Evolutionary conservation across 2,888 invertebrate genomes (phyloP).

Genomic region (Standfussiana lucernea): DNA sequence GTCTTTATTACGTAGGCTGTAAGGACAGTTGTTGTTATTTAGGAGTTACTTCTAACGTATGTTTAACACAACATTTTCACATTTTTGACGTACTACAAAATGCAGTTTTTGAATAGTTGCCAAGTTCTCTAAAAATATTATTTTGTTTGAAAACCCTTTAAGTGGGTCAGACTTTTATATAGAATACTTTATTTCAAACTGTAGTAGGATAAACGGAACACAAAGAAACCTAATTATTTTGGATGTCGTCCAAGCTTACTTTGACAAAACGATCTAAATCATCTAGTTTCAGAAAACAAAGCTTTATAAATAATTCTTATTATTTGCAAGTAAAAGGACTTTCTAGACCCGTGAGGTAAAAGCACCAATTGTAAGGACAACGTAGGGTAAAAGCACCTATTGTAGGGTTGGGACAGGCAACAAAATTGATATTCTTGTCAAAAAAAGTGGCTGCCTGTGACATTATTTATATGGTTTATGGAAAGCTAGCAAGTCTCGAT

Average conservation of each 20-base stretch:
- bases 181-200: slow-evolving; percentile 29
- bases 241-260: slow-evolving; percentile 18
- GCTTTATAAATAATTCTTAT: slow-evolving; percentile 9
- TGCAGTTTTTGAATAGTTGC: slow-evolving; percentile 60
- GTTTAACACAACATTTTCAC: background rate
- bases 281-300: background rate
- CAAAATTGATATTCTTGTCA: background rate
- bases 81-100: slow-evolving; percentile 37
- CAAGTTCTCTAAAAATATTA: slow-evolving; percentile 53
- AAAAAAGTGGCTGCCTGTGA: slow-evolving; percentile 11
- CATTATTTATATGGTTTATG: slow-evolving; percentile 37
- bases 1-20: background rate
- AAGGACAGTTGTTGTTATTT: background rate
- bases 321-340: background rate
- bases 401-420: background rate
- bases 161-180: slow-evolving; percentile 50
- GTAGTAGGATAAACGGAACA: slow-evolving; percentile 29
- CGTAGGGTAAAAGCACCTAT: background rate
- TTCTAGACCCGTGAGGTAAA: background rate
- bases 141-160: slow-evolving; percentile 53
- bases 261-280: slow-evolving; percentile 20
- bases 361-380: background rate
- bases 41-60: background rate
- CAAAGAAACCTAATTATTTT: slow-evolving; percentile 41
- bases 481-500: slow-evolving; percentile 52